Evolutionary conservation across 2,888 invertebrate genomes (phyloP), one percentile per base, ranked within the genome.

Genomic region (Drosophila cognata): DNA sequence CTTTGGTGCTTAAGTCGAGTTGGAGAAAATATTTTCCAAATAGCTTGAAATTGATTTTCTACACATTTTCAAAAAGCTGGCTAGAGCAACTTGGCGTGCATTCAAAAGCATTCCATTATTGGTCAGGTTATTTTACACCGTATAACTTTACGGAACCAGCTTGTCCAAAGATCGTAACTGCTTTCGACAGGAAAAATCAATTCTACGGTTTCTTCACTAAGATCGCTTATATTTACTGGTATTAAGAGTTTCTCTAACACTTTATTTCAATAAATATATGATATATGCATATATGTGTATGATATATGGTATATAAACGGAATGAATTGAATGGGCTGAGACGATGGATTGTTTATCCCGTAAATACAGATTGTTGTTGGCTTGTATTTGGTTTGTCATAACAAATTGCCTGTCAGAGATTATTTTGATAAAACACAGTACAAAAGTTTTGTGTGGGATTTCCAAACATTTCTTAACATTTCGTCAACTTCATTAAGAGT

Each of bases 21-120:
- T 60, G 35, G 68, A 60, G 74, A 62, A 74, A 74, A 75, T 41
- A 31, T 41, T 61, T 61, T 60, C 43, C 41, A 43, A 57, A 46
- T 66, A 21, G 2, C 51, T 29, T 0, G 21, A 8, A 41, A 28
- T 51, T 25, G 28, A 62, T 46, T 46, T 25, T 16, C 25, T 46
- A 25, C 46, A 16, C 46, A 46, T 46, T 46, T 46, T 8, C 46
- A 25, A 46, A 46, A 46, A 25, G 25, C 21, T 25, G 16, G 46
- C 46, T 4, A 46, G 2, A 16, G 25, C 46, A 46, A 25, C 25
- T 21, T 6, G 13, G 46, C 46, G 4, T 13, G 7, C 13, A 21
- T 21, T 21, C 7, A 46, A 46, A 46, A 13, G 13, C 46, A 21
- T 25, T 25, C 2, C 16, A 16, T 46, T 46, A 25, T 16, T 46